These are phyloP conservation scores for Spea hammondii DNA, from an alignment of 2,797 vertebrate genomes.

Conservation along the genomic window DNA sequence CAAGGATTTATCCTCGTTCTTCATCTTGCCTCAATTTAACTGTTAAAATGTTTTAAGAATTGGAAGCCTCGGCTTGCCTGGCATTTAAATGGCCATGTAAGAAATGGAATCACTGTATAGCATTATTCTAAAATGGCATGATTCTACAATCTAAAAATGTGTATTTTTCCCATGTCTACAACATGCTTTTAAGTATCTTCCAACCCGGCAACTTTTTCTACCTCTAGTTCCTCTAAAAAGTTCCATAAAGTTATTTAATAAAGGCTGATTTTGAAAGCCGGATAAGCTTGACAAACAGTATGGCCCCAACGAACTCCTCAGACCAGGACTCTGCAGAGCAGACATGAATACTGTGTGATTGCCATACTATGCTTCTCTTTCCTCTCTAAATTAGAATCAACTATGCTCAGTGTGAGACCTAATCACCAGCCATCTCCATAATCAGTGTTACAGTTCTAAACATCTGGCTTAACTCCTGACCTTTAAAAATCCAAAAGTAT, in stretches of 20 bases:
- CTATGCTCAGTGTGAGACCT: conserved; percentile 31
- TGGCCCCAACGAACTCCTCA: conserved; percentile 17
- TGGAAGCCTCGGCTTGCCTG: too few relatives aligned
- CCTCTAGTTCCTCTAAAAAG: background rate
- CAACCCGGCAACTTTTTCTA: too few relatives aligned
- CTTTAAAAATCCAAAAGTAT: conserved; percentile 4
- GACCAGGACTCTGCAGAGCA: conserved; percentile 12
- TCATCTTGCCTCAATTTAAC: too few relatives aligned
- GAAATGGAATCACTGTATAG: too few relatives aligned
- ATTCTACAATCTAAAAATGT: conserved; percentile 10
- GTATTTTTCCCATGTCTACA: background rate
- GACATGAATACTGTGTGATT: conserved; percentile 45
- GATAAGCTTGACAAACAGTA: conserved; percentile 13
- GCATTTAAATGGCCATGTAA: too few relatives aligned
- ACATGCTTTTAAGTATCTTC: too few relatives aligned
- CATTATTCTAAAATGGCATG: background rate
- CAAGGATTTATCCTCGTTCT: too few relatives aligned
- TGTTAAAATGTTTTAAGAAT: too few relatives aligned
- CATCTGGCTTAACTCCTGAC: conserved; percentile 17
- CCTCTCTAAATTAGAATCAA: conserved; percentile 26
- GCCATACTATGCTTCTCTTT: conserved; percentile 18
- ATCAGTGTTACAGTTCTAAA: conserved; percentile 21
- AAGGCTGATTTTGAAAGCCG: conserved; percentile 32
- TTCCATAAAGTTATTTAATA: conserved; percentile 7
- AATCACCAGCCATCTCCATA: conserved; percentile 18